These are phyloP conservation scores for Villa cingulata DNA, from an alignment of 2,888 invertebrate species.

Conservation along the genomic window DNA sequence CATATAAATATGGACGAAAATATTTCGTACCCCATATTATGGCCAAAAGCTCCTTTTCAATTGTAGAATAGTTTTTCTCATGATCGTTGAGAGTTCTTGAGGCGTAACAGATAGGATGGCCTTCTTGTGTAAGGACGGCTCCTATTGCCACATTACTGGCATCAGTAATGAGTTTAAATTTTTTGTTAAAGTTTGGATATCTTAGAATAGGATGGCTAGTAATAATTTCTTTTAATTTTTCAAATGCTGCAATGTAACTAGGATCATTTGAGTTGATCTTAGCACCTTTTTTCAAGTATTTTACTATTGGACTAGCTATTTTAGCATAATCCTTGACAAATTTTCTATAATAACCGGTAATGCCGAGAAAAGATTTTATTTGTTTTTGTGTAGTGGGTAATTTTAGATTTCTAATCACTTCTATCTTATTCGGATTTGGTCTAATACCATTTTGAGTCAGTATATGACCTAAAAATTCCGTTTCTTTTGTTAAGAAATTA, in stretches of 20 bases:
- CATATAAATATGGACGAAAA: conserved; percentile 9
- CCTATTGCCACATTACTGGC: conserved; percentile 20
- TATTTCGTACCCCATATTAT: conserved; percentile 21
- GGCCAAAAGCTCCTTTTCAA: conserved; percentile 26
- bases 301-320: background rate
- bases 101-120: conserved; percentile 20
- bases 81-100: conserved; percentile 18
- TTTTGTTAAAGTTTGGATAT: conserved; percentile 3
- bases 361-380: conserved; percentile 1
- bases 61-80: conserved; percentile 17
- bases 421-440: conserved; percentile 10
- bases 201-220: background rate
- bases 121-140: conserved; percentile 19
- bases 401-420: conserved; percentile 3
- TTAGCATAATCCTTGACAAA: conserved; percentile 1
- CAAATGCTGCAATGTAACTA: conserved; percentile 1
- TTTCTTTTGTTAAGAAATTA: conserved; percentile 16
- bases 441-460: conserved; percentile 13
- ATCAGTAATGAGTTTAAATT: conserved; percentile 3
- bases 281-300: background rate
- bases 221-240: conserved; percentile 1
- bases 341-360: background rate
- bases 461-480: conserved; percentile 21
- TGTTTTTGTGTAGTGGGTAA: background rate
- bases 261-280: conserved; percentile 2